Percentiles rank a stretch among this genome's conserved stretches.
Conservation (phyloP, 2,113 vertebrate genomes). For the Bufo bufo region DNA sequence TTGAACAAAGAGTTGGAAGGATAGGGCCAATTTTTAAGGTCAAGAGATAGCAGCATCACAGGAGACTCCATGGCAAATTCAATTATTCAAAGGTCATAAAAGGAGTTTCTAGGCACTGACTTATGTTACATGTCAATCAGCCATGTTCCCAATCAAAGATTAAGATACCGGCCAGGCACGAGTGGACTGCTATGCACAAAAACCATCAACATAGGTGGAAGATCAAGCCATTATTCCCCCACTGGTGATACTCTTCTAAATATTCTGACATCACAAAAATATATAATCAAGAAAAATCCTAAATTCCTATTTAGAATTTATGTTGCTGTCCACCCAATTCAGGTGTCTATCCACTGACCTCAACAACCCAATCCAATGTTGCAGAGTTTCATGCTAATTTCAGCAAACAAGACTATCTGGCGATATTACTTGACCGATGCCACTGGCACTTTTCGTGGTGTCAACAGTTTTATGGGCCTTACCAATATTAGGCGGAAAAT, state of each 20-base stretch:
- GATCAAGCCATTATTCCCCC: background rate
- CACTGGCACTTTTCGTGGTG: background rate
- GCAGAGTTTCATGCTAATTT: background rate
- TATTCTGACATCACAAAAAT: background rate
- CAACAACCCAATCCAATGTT: background rate
- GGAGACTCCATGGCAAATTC: constrained; percentile 1
- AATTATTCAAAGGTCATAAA: background rate
- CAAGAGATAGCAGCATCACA: constrained; percentile 33
- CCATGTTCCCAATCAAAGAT: background rate
- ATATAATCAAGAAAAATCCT: background rate
- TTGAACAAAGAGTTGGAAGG: constrained; percentile 1
- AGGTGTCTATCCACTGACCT: background rate
- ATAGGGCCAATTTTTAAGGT: constrained; percentile 5
- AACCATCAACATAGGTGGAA: background rate
- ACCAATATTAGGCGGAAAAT: too few species aligned
- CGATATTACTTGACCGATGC: too few species aligned
- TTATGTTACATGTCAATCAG: background rate
- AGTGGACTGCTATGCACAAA: background rate
- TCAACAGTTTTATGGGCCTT: background rate
- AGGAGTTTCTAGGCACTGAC: background rate
- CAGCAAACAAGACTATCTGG: background rate
- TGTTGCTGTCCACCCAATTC: background rate
- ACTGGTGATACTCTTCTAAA: background rate
- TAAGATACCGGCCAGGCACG: background rate
- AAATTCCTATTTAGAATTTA: background rate